Conservation (phyloP, 2,888 invertebrate species). For the Nephrotoma guestfalica region DNA sequence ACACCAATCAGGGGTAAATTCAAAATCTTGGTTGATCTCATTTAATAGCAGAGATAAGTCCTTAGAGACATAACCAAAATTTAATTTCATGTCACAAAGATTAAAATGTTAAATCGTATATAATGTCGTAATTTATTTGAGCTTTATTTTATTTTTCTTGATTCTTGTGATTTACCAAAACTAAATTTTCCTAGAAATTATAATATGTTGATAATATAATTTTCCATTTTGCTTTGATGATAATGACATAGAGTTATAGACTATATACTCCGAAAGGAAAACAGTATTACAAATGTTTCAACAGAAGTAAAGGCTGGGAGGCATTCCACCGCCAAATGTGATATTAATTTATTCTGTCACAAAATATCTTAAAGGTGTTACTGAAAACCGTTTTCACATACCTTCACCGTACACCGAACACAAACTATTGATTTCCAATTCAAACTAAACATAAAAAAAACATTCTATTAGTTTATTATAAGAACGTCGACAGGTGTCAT, state of each 20-base stretch:
- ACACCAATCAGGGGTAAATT: background rate
- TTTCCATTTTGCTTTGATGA: background rate
- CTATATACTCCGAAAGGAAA: background rate
- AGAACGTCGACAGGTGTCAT: background rate
- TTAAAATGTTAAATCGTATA: background rate
- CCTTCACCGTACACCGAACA: background rate
- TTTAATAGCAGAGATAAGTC: background rate
- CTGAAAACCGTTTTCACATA: background rate
- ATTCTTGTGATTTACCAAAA: background rate
- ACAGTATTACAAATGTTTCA: background rate
- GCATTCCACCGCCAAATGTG: background rate
- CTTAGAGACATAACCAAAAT: background rate
- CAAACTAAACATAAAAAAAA: background rate
- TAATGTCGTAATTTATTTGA: background rate
- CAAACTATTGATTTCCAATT: background rate
- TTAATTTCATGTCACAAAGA: background rate
- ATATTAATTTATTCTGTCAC: background rate
- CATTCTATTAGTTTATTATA: background rate
- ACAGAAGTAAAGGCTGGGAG: background rate
- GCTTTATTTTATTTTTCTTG: background rate
- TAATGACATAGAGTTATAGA: background rate
- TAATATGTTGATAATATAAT: background rate
- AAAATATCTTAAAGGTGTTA: background rate
- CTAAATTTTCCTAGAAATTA: background rate
- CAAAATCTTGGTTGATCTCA: background rate